A percentile compares a stretch with the other conserved stretches of the same genome.
Evolutionary conservation across 1,140 invertebrate genomes (phyloP).

Genomic region (Nasonia giraulti): DNA sequence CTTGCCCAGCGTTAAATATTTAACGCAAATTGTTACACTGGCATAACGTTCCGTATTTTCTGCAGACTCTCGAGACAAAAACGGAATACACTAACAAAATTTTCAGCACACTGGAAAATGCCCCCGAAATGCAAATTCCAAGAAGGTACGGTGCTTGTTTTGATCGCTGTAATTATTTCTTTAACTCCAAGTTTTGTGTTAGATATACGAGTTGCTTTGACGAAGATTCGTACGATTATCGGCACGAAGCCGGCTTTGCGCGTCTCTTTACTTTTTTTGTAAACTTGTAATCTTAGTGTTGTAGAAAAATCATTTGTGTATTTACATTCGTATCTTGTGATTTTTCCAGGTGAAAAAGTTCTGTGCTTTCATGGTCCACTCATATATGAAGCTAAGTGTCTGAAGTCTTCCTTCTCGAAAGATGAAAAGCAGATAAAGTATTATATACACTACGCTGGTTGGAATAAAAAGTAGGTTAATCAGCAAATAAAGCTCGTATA

Average conservation of each 20-base stretch:
- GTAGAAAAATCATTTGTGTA: constrained; percentile 1
- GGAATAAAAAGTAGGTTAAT: constrained; percentile 94
- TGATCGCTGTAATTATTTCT: constrained; percentile 27
- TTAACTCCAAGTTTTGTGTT: background rate
- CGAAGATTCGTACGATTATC: background rate
- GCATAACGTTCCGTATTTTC: no score
- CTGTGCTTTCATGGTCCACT: constrained; percentile 96
- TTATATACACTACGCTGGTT: constrained; percentile 97
- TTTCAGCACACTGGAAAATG: constrained; percentile 58
- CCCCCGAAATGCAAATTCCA: constrained; percentile 71
- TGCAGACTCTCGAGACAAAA: background rate
- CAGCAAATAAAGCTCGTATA: background rate
- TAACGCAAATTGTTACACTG: no score
- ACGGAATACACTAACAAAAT: constrained; percentile 13
- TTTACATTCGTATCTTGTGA: background rate
- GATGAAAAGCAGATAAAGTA: constrained; percentile 93
- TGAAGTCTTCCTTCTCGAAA: constrained; percentile 87
- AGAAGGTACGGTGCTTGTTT: constrained; percentile 62
- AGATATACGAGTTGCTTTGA: background rate
- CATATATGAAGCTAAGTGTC: constrained; percentile 96
- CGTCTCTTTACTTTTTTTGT: background rate
- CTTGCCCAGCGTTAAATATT: no score
- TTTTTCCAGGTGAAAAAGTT: constrained; percentile 88
- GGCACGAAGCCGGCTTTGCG: background rate
- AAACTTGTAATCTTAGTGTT: background rate